Evolutionary conservation across 1,140 invertebrate species (phyloP).

Genomic region (Glomeris maerens): DNA sequence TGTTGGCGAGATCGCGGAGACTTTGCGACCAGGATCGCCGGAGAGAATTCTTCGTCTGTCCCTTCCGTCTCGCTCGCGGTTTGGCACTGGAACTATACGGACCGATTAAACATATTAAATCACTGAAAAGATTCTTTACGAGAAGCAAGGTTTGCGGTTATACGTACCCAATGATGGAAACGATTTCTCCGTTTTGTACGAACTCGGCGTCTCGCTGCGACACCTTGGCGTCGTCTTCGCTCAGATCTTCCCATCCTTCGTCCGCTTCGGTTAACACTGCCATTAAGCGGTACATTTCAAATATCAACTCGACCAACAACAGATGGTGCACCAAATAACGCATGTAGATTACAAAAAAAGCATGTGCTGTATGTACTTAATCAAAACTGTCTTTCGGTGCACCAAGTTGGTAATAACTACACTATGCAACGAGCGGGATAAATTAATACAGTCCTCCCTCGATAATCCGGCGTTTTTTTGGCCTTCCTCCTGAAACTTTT

Average conservation of each 20-base stretch:
- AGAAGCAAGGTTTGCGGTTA: background rate
- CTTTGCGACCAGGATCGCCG: conserved; percentile 6
- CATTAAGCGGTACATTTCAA: background rate
- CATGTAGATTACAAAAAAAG: background rate
- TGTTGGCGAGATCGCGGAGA: background rate
- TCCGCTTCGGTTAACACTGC: background rate
- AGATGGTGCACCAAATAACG: background rate
- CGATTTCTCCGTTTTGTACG: too few relatives aligned
- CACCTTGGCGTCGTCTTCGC: conserved; percentile 14
- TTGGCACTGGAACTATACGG: background rate
- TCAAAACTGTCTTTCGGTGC: background rate
- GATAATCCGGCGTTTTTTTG: too few relatives aligned
- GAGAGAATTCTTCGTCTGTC: background rate
- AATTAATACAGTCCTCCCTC: too few relatives aligned
- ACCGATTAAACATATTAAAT: too few relatives aligned
- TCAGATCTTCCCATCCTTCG: conserved; percentile 11
- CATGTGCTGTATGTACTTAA: background rate
- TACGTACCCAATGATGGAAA: background rate
- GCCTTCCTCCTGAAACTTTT: too few relatives aligned
- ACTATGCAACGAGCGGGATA: too few relatives aligned
- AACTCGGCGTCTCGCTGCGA: too few relatives aligned
- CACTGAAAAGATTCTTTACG: too few relatives aligned
- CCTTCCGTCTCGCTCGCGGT: background rate
- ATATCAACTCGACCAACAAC: background rate
- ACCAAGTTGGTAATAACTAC: too few relatives aligned